These are phyloP conservation scores for Lanistes nyassanus DNA, from an alignment of 1,140 invertebrate genomes.

Conservation along the genomic window DNA sequence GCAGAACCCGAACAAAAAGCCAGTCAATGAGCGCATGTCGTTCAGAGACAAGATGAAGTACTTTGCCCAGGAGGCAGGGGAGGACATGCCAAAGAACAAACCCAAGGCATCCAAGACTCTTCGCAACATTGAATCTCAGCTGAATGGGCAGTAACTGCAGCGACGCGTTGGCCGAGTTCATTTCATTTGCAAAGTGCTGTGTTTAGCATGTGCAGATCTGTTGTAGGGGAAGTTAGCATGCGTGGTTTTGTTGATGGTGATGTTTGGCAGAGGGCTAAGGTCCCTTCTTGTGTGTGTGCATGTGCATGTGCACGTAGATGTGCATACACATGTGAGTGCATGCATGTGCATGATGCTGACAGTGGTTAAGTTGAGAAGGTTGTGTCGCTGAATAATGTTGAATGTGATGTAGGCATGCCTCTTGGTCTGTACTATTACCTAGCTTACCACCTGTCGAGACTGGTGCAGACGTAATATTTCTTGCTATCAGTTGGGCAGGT, in stretches of 20 bases:
- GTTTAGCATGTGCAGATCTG: background rate
- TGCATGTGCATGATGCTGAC: no score
- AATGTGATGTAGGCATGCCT: no score
- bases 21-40: conserved; percentile 54
- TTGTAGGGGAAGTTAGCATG: background rate
- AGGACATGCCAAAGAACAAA: conserved; percentile 61
- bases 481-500: no score
- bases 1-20: conserved; percentile 35
- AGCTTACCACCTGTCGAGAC: no score
- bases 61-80: conserved; percentile 66
- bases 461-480: no score
- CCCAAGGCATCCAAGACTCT: conserved; percentile 62
- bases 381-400: no score
- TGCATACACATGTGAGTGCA: no score
- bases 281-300: no score
- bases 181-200: background rate
- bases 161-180: background rate
- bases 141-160: conserved; percentile 49
- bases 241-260: background rate
- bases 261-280: background rate
- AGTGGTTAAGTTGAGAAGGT: no score
- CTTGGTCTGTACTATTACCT: no score
- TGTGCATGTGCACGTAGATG: no score
- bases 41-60: conserved; percentile 70
- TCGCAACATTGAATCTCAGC: conserved; percentile 60